These are phyloP conservation scores for Coreius guichenoti DNA, from an alignment of 2,797 vertebrate genomes.

Conservation along the genomic window DNA sequence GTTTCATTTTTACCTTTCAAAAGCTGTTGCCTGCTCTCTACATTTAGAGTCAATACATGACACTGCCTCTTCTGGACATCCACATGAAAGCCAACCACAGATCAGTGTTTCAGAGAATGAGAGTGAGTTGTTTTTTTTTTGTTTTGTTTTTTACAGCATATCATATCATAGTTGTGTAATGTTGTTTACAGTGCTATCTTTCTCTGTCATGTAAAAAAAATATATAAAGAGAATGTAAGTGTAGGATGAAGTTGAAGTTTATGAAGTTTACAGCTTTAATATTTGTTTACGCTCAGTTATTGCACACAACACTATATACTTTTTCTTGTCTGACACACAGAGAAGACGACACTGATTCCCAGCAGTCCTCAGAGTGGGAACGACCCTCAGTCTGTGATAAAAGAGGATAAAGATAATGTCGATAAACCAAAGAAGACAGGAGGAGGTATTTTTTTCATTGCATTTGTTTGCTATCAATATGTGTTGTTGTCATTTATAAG, in stretches of 20 bases:
- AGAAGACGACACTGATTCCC: background rate
- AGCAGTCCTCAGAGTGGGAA: background rate
- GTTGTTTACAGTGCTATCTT: background rate
- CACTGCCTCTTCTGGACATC: no score
- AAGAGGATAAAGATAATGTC: accelerated
- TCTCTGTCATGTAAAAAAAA: background rate
- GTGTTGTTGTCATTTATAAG: background rate
- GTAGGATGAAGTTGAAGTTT: no score
- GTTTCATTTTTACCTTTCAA: background rate
- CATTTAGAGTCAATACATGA: background rate
- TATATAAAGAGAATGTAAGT: no score
- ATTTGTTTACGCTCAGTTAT: no score
- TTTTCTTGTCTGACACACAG: background rate
- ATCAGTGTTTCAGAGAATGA: no score
- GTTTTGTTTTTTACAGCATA: no score
- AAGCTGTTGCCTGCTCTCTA: no score
- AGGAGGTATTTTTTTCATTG: background rate
- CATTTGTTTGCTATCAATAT: background rate
- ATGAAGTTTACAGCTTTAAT: no score
- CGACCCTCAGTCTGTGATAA: accelerated
- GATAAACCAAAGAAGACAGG: background rate
- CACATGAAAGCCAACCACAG: no score
- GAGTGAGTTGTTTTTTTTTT: no score
- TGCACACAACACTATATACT: background rate
- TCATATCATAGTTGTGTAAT: no score